Evolutionary conservation across 1,140 invertebrate species (phyloP).

Genomic region (Grapholita molesta): DNA sequence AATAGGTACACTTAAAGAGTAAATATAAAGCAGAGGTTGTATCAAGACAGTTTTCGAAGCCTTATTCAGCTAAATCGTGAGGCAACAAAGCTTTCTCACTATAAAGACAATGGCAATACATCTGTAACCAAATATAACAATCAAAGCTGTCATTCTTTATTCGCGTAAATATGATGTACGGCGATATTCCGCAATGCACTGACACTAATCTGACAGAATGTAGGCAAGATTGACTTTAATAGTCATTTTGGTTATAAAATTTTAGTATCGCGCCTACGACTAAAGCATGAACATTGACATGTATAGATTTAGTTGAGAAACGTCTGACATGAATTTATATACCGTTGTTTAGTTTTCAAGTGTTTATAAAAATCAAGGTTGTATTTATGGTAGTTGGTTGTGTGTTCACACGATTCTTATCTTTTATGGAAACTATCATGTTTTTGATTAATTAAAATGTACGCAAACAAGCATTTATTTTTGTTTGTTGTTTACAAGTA

Average conservation of each 20-base stretch:
- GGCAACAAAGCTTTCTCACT: not conserved
- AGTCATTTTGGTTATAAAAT: slow-evolving; percentile 13
- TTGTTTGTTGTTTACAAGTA: too few species aligned
- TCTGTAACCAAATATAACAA: slow-evolving; percentile 5
- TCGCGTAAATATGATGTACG: slow-evolving; percentile 7
- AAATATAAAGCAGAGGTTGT: not conserved
- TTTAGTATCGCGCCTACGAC: slow-evolving; percentile 8
- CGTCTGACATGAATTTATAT: not conserved
- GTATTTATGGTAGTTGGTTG: not conserved
- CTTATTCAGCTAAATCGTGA: not conserved
- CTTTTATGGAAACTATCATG: not conserved
- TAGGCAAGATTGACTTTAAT: slow-evolving; percentile 16
- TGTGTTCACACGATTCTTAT: not conserved
- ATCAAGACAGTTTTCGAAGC: not conserved
- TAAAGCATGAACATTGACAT: not conserved
- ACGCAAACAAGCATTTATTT: too few species aligned
- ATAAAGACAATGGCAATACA: not conserved
- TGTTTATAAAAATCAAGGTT: not conserved
- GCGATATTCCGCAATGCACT: not conserved
- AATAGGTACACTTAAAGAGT: too few species aligned
- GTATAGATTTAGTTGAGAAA: not conserved
- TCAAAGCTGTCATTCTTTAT: slow-evolving; percentile 16
- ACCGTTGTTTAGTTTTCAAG: not conserved
- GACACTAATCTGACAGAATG: slow-evolving; percentile 15
- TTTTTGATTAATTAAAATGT: not conserved